Evolutionary conservation across 1,140 invertebrate species (phyloP).

Genomic region (Bombus waltoni): DNA sequence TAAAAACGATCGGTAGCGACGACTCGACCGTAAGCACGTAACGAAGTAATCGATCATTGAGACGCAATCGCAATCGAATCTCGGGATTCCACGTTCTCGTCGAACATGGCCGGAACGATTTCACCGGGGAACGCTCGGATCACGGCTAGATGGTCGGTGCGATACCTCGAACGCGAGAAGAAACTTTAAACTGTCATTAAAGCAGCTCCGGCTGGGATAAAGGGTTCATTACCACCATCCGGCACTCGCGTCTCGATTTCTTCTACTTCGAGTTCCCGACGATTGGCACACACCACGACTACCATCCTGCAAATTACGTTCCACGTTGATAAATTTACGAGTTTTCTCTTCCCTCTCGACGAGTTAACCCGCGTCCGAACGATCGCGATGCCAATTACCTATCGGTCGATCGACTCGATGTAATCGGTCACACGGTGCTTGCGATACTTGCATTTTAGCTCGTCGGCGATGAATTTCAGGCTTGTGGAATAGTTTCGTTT

Average conservation of each 20-base stretch:
- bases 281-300: conserved; percentile 36
- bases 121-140: conserved; percentile 43
- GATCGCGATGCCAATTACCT: conserved; percentile 51
- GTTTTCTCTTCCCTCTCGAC: conserved; percentile 16
- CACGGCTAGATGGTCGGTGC: conserved; percentile 61
- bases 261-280: conserved; percentile 38
- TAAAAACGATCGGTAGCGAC: conserved; percentile 11
- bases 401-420: conserved; percentile 35
- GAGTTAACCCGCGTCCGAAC: conserved; percentile 28
- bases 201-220: conserved; percentile 55
- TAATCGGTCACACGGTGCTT: conserved; percentile 39
- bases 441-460: neutral
- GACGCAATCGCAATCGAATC: conserved; percentile 38
- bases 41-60: conserved; percentile 57
- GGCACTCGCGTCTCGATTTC: conserved; percentile 54
- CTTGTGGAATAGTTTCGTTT: neutral
- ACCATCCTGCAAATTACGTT: conserved; percentile 55
- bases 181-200: conserved; percentile 74
- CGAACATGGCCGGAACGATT: conserved; percentile 22
- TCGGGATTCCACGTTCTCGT: conserved; percentile 33
- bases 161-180: conserved; percentile 67
- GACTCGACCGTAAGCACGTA: conserved; percentile 10
- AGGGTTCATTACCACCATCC: conserved; percentile 60
- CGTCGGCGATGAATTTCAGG: too few species aligned
- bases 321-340: conserved; percentile 53